Conservation (phyloP, 2,797 vertebrate species). For the Parotocinclus haroldoi region DNA sequence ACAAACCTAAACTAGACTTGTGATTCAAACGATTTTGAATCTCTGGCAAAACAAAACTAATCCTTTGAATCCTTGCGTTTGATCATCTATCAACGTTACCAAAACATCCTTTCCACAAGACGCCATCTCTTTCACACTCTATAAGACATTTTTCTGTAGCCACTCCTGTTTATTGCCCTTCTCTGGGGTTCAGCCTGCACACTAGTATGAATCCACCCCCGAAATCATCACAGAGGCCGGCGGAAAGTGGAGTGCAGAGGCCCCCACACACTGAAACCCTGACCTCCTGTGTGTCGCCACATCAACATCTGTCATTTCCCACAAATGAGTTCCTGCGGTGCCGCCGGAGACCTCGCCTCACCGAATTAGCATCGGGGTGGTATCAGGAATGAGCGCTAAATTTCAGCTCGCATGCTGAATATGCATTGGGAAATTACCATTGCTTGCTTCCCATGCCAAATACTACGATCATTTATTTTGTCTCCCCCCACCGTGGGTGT, state of each 20-base stretch:
- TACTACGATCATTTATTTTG: slow-evolving; percentile 61
- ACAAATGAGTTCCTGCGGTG: slow-evolving; percentile 67
- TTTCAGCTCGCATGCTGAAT: slow-evolving; percentile 72
- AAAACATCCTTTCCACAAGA: neutral
- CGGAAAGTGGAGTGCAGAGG: neutral
- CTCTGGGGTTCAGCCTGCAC: slow-evolving; percentile 11
- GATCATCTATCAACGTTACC: neutral
- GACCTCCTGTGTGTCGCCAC: slow-evolving; percentile 71
- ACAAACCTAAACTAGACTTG: too few species aligned
- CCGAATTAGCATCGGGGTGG: slow-evolving; percentile 69
- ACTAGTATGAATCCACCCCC: slow-evolving; percentile 64
- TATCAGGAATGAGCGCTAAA: slow-evolving; percentile 65
- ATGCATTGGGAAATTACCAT: slow-evolving; percentile 76
- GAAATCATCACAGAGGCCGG: neutral
- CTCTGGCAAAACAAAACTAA: too few species aligned
- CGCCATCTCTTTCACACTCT: neutral
- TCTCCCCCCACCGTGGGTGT: slow-evolving; percentile 52
- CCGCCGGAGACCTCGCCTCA: slow-evolving; percentile 53
- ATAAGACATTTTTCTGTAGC: slow-evolving; percentile 1
- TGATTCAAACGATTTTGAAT: too few species aligned
- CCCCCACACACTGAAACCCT: slow-evolving; percentile 48
- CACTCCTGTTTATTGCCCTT: slow-evolving; percentile 13
- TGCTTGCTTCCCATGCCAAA: slow-evolving; percentile 68
- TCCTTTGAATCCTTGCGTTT: neutral
- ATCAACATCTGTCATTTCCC: slow-evolving; percentile 66